These are phyloP conservation scores for Sarcophaga peregrina DNA, from an alignment of 1,140 invertebrate species.

Conservation along the genomic window DNA sequence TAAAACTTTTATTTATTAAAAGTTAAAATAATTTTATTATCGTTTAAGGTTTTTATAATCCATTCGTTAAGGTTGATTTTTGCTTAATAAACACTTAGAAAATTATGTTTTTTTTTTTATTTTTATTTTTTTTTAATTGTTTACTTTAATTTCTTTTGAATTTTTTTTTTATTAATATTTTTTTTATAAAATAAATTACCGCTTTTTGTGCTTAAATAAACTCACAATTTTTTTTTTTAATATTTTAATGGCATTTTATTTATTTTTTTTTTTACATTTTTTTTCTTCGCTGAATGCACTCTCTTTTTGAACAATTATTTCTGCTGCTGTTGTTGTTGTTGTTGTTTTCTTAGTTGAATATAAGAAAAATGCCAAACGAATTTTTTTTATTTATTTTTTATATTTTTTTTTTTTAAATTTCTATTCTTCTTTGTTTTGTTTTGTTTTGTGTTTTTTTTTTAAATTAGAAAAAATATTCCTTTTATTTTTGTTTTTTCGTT, in stretches of 20 bases:
- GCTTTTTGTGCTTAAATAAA: neutral
- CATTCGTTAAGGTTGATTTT: neutral
- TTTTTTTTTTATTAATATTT: too few relatives aligned
- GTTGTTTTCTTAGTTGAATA: neutral
- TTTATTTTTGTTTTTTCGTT: neutral
- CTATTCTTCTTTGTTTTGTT: neutral
- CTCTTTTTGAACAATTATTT: slow-evolving; percentile 17
- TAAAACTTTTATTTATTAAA: neutral
- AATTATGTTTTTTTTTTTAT: too few relatives aligned
- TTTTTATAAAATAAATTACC: neutral
- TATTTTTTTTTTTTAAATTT: neutral
- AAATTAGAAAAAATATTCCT: neutral
- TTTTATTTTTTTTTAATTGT: too few relatives aligned
- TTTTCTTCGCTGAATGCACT: neutral
- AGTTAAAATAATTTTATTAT: neutral
- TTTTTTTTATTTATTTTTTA: neutral
- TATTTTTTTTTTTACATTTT: neutral
- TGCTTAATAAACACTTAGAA: too few relatives aligned
- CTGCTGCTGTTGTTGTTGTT: neutral
- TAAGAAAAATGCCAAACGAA: neutral
- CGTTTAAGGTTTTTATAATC: neutral
- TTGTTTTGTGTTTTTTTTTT: neutral
- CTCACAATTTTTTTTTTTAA: neutral
- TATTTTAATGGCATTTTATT: neutral
- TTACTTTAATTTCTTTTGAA: too few relatives aligned